A percentile compares a stretch with the other conserved stretches of the same genome.
These are phyloP conservation scores for Neuroterus valhalla DNA, from an alignment of 1,140 invertebrate species.

Conservation along the genomic window DNA sequence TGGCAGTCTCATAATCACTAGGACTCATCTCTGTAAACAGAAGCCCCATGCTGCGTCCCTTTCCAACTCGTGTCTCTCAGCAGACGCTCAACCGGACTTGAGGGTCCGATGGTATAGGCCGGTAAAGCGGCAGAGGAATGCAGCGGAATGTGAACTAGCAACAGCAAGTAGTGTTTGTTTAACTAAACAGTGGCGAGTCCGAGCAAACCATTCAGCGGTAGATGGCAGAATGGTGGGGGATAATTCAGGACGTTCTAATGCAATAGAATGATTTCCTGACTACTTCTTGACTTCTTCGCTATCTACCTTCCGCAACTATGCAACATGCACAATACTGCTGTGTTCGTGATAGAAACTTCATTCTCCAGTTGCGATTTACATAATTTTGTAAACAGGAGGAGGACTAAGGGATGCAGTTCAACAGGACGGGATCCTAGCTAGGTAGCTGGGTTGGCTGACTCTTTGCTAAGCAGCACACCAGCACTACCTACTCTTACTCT, in stretches of 20 bases:
- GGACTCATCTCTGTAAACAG: constrained; percentile 65
- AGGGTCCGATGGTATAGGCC: constrained; percentile 38
- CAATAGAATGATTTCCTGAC: constrained; percentile 43
- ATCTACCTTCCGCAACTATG: constrained; percentile 44
- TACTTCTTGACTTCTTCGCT: constrained; percentile 39
- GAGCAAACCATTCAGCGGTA: constrained; percentile 59
- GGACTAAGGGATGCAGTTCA: constrained; percentile 37
- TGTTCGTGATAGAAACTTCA: constrained; percentile 60
- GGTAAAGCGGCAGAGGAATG: constrained; percentile 41
- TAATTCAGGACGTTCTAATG: constrained; percentile 51
- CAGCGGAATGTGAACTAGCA: constrained; percentile 43
- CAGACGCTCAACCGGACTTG: neutral
- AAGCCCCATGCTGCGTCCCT: constrained; percentile 60
- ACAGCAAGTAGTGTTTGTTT: constrained; percentile 53
- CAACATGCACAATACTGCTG: constrained; percentile 56
- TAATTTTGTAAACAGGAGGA: constrained; percentile 56
- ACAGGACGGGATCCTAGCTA: constrained; percentile 21
- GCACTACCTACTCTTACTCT: no score
- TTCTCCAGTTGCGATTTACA: constrained; percentile 63
- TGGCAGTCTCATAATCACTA: constrained; percentile 61
- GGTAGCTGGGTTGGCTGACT: no score
- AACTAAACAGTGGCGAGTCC: constrained; percentile 54
- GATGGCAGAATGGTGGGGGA: constrained; percentile 44
- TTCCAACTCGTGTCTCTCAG: constrained; percentile 27
- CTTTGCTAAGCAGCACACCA: no score